phyloP scores from a whole-genome alignment of 2,888 invertebrate genomes.

The Orthosia incerta region DNA sequence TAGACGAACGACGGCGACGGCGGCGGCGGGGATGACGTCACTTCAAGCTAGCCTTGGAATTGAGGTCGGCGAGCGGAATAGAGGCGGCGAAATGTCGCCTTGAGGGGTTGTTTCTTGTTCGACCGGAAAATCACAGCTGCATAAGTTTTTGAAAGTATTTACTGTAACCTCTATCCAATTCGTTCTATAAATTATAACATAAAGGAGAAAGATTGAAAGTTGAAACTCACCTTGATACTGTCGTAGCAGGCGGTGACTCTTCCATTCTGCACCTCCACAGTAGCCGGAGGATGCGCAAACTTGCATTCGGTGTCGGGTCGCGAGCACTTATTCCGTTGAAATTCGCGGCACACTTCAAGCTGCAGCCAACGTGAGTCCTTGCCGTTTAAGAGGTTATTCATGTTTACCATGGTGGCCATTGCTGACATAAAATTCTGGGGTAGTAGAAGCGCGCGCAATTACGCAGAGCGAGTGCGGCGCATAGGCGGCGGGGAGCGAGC shows the following conservation, averaged over 20 bases:
- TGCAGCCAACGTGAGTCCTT: slow-evolving; percentile 99
- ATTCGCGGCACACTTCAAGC: slow-evolving; percentile 99
- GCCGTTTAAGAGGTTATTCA: slow-evolving; percentile 99
- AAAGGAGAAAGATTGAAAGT: slow-evolving; percentile 46
- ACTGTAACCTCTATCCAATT: slow-evolving; percentile 16
- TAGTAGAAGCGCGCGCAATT: slow-evolving; percentile 84
- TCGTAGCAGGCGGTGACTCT: slow-evolving; percentile 99
- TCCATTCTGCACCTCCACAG: slow-evolving; percentile 99
- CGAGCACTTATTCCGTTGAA: slow-evolving; percentile 99
- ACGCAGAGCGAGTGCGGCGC: slow-evolving; percentile 89
- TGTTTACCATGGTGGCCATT: slow-evolving; percentile 97
- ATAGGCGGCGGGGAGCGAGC: slow-evolving; percentile 87
- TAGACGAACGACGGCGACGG: slow-evolving; percentile 74
- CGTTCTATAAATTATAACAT: neutral
- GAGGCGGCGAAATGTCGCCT: slow-evolving; percentile 86
- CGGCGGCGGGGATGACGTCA: slow-evolving; percentile 86
- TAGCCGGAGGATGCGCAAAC: slow-evolving; percentile 99
- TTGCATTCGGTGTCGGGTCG: slow-evolving; percentile 99
- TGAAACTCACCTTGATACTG: slow-evolving; percentile 98
- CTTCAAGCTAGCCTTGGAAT: slow-evolving; percentile 86
- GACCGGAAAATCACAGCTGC: slow-evolving; percentile 76
- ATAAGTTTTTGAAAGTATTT: slow-evolving; percentile 69
- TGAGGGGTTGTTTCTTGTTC: slow-evolving; percentile 80
- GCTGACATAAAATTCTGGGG: slow-evolving; percentile 83
- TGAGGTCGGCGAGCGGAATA: slow-evolving; percentile 87